Conservation (phyloP, 2,888 invertebrate genomes). For the Chalcis sispes region DNA sequence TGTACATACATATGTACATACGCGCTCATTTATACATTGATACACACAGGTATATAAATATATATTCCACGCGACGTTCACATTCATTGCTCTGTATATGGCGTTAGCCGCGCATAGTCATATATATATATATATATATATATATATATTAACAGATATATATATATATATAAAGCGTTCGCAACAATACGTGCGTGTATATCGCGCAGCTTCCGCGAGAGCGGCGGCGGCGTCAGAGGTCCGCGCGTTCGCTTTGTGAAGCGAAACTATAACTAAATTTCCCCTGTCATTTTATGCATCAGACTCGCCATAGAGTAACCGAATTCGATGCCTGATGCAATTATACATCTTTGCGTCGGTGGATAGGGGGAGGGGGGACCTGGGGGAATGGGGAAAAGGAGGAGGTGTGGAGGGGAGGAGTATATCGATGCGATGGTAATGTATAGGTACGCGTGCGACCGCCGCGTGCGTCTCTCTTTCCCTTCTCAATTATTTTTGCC, state of each 20-base stretch:
- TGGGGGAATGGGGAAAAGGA: no score
- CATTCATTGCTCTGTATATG: no score
- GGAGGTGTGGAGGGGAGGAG: no score
- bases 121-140: slow-evolving; percentile 28
- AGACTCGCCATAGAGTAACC: slow-evolving; percentile 75
- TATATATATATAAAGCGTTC: not conserved
- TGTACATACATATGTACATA: not conserved
- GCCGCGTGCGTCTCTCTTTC: slow-evolving; percentile 37
- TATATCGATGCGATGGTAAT: slow-evolving; percentile 58
- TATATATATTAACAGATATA: not conserved
- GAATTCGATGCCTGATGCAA: slow-evolving; percentile 75
- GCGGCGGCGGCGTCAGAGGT: not conserved
- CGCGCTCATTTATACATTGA: slow-evolving; percentile 23
- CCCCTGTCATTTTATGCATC: slow-evolving; percentile 75
- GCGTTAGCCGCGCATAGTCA: slow-evolving; percentile 13
- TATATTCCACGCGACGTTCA: not conserved
- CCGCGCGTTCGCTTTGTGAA: slow-evolving; percentile 73
- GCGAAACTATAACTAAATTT: slow-evolving; percentile 76
- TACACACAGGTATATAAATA: slow-evolving; percentile 16
- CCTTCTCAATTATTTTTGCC: slow-evolving; percentile 43
- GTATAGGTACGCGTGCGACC: slow-evolving; percentile 59
- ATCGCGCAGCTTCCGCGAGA: not conserved
- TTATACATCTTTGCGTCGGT: slow-evolving; percentile 73
- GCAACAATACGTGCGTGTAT: not conserved
- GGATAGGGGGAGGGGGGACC: no score